phyloP scores from a whole-genome alignment of 2,113 vertebrate genomes.

The Piaya cayana region DNA sequence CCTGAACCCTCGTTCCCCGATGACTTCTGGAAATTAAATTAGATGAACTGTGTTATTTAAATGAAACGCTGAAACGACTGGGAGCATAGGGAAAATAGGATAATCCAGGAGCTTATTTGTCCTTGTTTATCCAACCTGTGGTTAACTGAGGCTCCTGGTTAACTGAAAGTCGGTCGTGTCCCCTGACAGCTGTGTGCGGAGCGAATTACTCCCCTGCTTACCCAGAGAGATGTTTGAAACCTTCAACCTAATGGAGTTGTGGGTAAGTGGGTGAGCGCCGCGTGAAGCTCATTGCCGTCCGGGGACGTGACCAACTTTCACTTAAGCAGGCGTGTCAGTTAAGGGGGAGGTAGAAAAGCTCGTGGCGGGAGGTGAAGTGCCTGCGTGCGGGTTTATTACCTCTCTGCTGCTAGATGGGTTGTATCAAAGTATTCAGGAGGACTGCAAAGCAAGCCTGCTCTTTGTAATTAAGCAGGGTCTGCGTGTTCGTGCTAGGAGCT shows the following conservation, averaged over 20 bases:
- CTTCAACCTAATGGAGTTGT: slow-evolving; percentile 59
- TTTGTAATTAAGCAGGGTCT: neutral
- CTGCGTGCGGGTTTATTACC: neutral
- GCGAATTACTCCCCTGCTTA: slow-evolving; percentile 44
- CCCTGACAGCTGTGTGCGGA: slow-evolving; percentile 35
- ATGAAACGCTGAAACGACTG: neutral
- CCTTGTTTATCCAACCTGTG: slow-evolving; percentile 30
- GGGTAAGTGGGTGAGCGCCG: slow-evolving; percentile 61
- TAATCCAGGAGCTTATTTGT: neutral
- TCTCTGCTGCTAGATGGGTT: slow-evolving; percentile 33
- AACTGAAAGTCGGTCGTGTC: slow-evolving; percentile 57
- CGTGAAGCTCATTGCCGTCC: slow-evolving; percentile 26
- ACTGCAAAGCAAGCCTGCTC: neutral
- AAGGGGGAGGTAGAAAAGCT: slow-evolving; percentile 11
- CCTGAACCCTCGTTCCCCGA: neutral
- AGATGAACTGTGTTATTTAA: slow-evolving; percentile 40
- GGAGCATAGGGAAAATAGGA: neutral
- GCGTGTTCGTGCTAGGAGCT: neutral
- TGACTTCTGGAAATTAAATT: slow-evolving; percentile 38
- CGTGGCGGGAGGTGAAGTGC: neutral
- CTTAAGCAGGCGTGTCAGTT: slow-evolving; percentile 20
- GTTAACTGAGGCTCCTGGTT: slow-evolving; percentile 38
- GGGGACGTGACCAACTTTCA: slow-evolving; percentile 68
- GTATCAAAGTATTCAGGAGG: neutral
- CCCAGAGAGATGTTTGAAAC: slow-evolving; percentile 23